Base-by-base conservation (phyloP, 2,888 invertebrate genomes). In the Choreutis nemorana region DNA sequence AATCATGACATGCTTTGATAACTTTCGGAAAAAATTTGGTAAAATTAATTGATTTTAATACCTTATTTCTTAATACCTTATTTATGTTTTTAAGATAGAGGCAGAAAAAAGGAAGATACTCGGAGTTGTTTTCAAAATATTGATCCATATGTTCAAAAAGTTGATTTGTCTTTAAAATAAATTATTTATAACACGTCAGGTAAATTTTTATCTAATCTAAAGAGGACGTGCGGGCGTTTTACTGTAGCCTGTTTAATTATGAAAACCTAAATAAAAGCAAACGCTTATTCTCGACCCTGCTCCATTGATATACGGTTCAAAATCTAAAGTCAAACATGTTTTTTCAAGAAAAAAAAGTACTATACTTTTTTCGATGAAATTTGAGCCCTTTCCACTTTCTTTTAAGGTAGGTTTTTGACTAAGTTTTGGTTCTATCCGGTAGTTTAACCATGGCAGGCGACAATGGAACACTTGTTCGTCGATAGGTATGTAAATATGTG, bases 171-270 rank as follows among this genome's bases (percentile, higher is more conserved):
- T n/a, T n/a, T n/a, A n/a, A n/a, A n/a, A n/a, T n/a, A n/a, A n/a
- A n/a, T n/a, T n/a, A n/a, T n/a, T n/a, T n/a, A n/a, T n/a, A n/a
- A n/a, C n/a, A n/a, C n/a, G n/a, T n/a, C n/a, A 65, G 61, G 61
- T 68, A n/a, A n/a, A n/a, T 64, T 66, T 61, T 68, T 78, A 77
- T 78, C 77, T 78, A 71, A 78, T 78, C 77, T 70, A 78, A 70
- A 73, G 73, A 77, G 77, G 77, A 78, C 78, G 78, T 78, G 72
- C 75, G 77, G 75, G 73, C 53, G 57, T 59, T 59, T 62, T 60
- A 65, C n/a, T n/a, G n/a, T 64, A 63, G 55, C 52, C 61, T 56
- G 50, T 58, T 54, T 62, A 61, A 63, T 61, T 70, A 67, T 66
- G n/a, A n/a, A n/a, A n/a, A n/a, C n/a, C n/a, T n/a, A n/a, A 26